These are phyloP conservation scores for Premnoplex brunnescens DNA, from an alignment of 2,797 vertebrate species.

Conservation along the genomic window DNA sequence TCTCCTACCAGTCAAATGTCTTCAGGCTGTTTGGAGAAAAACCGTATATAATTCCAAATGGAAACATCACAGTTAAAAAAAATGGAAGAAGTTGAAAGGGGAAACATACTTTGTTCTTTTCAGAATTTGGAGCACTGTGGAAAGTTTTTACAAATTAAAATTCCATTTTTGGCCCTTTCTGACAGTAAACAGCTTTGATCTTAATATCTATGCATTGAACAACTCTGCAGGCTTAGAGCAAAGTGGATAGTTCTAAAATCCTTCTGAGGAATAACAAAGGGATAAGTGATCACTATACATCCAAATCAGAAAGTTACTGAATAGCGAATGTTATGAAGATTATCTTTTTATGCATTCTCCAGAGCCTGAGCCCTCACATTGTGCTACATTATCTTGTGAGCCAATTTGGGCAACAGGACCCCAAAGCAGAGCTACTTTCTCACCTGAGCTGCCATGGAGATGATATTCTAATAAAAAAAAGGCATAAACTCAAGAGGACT, in stretches of 20 bases:
- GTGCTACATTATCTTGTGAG: background rate
- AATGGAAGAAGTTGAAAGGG: background rate
- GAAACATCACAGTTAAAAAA: background rate
- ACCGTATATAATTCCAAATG: background rate
- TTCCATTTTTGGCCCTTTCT: background rate
- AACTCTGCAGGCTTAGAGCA: background rate
- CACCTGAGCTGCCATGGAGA: background rate
- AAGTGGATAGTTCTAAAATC: conserved; percentile 4
- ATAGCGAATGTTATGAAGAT: background rate
- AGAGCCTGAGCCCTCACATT: background rate
- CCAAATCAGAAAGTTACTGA: background rate
- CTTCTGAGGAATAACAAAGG: conserved; percentile 14
- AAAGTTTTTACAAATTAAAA: background rate
- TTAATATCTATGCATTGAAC: background rate
- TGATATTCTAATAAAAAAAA: background rate
- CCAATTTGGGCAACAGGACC: background rate
- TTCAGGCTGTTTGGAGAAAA: background rate
- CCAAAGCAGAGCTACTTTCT: background rate
- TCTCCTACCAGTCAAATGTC: background rate
- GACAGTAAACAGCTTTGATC: conserved; percentile 10
- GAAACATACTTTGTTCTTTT: background rate
- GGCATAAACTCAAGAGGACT: background rate
- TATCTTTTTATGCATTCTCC: background rate
- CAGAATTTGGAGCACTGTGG: background rate
- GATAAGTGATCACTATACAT: background rate